Evolutionary conservation across 1,140 invertebrate genomes (phyloP).

Genomic region (Lamellibrachia luymesi): DNA sequence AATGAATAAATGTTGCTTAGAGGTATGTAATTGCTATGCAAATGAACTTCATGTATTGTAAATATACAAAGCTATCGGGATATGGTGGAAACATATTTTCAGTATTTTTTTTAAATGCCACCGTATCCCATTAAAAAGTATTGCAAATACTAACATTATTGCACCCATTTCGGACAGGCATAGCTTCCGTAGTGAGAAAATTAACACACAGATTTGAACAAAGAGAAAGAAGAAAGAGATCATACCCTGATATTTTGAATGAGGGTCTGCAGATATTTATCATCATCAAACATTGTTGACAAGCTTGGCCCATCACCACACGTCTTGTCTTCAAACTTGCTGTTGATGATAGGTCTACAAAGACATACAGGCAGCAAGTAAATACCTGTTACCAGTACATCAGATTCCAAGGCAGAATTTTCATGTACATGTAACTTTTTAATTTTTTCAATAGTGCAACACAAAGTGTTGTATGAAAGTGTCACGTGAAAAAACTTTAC

Average conservation of each 20-base stretch:
- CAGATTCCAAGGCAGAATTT: neutral
- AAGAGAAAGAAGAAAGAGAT: neutral
- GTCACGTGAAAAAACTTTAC: too few relatives aligned
- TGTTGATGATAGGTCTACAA: conserved; percentile 73
- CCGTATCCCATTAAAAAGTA: too few relatives aligned
- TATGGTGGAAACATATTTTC: too few relatives aligned
- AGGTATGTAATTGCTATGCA: too few relatives aligned
- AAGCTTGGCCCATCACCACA: conserved; percentile 68
- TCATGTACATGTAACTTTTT: conserved; percentile 16
- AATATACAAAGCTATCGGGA: too few relatives aligned
- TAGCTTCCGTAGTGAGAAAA: neutral
- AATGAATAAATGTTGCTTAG: too few relatives aligned
- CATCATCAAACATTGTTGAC: conserved; percentile 66
- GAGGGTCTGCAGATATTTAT: conserved; percentile 62
- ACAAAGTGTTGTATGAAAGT: too few relatives aligned
- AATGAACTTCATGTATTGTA: too few relatives aligned
- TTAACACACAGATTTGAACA: conserved; percentile 34
- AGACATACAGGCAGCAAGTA: conserved; percentile 8
- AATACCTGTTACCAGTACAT: neutral
- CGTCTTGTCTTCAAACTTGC: conserved; percentile 68
- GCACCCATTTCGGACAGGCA: neutral
- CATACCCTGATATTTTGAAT: conserved; percentile 53
- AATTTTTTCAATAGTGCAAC: neutral
- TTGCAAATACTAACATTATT: neutral
- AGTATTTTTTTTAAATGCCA: too few relatives aligned